These are phyloP conservation scores for Cairina moschata DNA, from an alignment of 2,113 vertebrate genomes.

Conservation along the genomic window DNA sequence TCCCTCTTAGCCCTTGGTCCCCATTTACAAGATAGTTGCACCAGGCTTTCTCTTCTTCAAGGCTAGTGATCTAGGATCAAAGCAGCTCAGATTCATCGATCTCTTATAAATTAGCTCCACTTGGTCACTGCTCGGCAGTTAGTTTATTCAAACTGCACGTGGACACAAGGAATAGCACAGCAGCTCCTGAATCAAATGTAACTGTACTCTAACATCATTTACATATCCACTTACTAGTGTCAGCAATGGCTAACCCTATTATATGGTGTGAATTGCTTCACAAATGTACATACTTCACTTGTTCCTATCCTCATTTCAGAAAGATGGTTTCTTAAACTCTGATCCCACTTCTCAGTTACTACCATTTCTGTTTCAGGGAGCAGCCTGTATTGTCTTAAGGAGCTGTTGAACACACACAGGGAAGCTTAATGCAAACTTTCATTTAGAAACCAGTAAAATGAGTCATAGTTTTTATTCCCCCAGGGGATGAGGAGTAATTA, in stretches of 20 bases:
- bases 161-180: background rate
- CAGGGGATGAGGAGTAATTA: background rate
- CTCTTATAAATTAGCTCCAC: background rate
- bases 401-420: background rate
- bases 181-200: background rate
- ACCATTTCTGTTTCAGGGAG: background rate
- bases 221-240: background rate
- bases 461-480: background rate
- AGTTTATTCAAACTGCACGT: background rate
- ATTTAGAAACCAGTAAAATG: background rate
- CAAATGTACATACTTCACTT: background rate
- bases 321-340: background rate
- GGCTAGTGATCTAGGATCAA: background rate
- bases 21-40: background rate
- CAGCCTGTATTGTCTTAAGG: background rate
- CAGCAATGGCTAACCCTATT: background rate
- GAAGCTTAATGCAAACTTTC: background rate
- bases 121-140: background rate
- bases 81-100: background rate
- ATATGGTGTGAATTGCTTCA: background rate
- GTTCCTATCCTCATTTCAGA: background rate
- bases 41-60: background rate
- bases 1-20: background rate
- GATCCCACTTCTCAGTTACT: background rate
- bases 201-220: background rate